phyloP scores from a whole-genome alignment of 2,888 invertebrate genomes.

The Aporophyla lueneburgensis region DNA sequence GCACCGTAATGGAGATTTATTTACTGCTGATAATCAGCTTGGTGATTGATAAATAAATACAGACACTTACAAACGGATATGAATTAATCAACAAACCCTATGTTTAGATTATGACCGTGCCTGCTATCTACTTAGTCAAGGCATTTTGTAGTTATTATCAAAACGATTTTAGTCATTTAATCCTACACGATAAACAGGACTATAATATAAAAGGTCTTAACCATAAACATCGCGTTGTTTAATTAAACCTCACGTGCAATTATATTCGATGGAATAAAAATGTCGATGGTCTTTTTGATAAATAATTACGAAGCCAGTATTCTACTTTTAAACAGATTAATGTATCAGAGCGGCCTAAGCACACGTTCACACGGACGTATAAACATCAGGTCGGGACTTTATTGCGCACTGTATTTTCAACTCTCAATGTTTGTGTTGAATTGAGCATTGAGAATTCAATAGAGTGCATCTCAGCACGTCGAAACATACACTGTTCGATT shows the following conservation, averaged over 20 bases:
- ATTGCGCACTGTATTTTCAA: too few relatives aligned
- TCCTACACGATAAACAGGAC: slow-evolving; percentile 13
- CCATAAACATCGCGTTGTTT: not conserved
- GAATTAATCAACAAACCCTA: slow-evolving; percentile 16
- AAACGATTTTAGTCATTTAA: slow-evolving; percentile 15
- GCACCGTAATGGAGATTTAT: not conserved
- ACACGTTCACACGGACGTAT: too few relatives aligned
- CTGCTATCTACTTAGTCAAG: slow-evolving; percentile 18
- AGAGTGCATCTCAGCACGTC: too few relatives aligned
- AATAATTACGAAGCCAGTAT: slow-evolving; percentile 27
- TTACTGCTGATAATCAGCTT: slow-evolving; percentile 5
- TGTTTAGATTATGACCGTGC: slow-evolving; percentile 1
- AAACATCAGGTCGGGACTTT: too few relatives aligned
- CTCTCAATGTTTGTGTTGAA: too few relatives aligned
- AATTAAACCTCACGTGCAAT: slow-evolving; percentile 1
- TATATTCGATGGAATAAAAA: slow-evolving; percentile 29
- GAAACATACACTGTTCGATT: too few relatives aligned
- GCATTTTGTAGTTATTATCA: slow-evolving; percentile 17
- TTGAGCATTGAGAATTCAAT: too few relatives aligned
- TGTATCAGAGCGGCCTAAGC: slow-evolving; percentile 7
- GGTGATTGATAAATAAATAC: slow-evolving; percentile 14
- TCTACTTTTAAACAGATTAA: slow-evolving; percentile 11
- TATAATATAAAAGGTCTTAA: slow-evolving; percentile 7
- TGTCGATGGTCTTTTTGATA: slow-evolving; percentile 7
- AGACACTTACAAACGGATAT: not conserved